These are phyloP conservation scores for Dromococcyx pavoninus DNA, from an alignment of 2,797 vertebrate species.

Conservation along the genomic window DNA sequence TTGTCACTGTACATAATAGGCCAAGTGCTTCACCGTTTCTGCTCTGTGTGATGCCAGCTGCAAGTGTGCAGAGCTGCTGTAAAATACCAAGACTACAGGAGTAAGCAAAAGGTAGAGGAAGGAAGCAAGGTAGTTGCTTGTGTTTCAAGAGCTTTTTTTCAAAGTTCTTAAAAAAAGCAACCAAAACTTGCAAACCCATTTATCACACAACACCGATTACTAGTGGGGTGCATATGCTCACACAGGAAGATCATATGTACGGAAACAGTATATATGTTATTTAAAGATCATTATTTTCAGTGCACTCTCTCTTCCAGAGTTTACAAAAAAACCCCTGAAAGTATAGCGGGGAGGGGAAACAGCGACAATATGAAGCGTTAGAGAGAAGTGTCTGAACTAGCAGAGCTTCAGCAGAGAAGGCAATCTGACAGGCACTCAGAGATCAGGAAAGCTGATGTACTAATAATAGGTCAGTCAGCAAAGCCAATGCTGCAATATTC, in stretches of 20 bases:
- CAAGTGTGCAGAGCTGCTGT: background rate
- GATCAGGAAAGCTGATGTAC: background rate
- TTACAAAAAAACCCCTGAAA: background rate
- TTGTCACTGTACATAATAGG: background rate
- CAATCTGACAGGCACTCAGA: background rate
- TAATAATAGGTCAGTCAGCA: conserved; percentile 14
- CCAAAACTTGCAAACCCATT: background rate
- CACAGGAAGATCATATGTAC: background rate
- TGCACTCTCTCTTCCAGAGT: background rate
- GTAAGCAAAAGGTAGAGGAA: background rate
- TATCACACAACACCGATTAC: background rate
- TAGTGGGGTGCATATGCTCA: fast-evolving
- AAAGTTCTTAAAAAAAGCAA: background rate
- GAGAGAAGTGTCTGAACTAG: background rate
- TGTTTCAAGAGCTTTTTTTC: background rate
- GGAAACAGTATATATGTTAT: background rate
- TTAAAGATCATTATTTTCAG: background rate
- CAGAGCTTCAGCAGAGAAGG: background rate
- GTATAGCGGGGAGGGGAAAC: background rate
- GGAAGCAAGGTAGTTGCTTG: background rate
- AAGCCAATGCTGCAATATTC: background rate
- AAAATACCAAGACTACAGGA: background rate
- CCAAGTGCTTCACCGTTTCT: background rate
- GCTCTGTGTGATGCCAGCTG: background rate
- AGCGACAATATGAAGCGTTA: background rate